Conservation (phyloP, 2,113 vertebrate species). For the Oreochromis tanganicae region DNA sequence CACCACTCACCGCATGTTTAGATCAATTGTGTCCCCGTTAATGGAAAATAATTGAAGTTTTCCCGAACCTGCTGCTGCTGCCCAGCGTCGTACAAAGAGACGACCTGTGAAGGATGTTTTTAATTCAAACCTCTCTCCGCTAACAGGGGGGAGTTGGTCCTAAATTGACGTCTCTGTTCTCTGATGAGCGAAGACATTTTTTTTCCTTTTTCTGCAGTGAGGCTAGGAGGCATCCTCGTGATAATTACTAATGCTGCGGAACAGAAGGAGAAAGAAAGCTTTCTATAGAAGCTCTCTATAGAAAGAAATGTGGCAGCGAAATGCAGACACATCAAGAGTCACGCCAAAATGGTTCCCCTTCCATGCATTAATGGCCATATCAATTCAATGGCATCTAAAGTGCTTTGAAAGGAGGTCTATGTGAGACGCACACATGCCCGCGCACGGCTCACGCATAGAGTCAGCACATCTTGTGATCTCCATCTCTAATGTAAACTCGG, state of each 20-base stretch:
- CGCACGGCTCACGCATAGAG: background rate
- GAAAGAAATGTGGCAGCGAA: constrained; percentile 16
- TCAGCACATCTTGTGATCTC: constrained; percentile 60
- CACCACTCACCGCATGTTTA: constrained; percentile 67
- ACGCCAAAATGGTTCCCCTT: constrained; percentile 44
- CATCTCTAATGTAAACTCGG: constrained; percentile 61
- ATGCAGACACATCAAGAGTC: constrained; percentile 59
- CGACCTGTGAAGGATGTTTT: constrained; percentile 66
- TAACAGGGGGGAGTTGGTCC: constrained; percentile 34
- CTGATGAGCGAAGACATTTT: constrained; percentile 7
- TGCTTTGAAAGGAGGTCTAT: constrained; percentile 54
- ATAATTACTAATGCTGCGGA: constrained; percentile 56
- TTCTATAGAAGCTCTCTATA: constrained; percentile 35
- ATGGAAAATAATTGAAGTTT: constrained; percentile 69
- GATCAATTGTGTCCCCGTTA: constrained; percentile 74
- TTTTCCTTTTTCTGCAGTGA: background rate
- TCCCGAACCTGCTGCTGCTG: constrained; percentile 28
- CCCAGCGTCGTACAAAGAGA: constrained; percentile 19
- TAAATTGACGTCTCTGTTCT: constrained; percentile 60
- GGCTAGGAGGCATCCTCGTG: constrained; percentile 40
- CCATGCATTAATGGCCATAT: constrained; percentile 57
- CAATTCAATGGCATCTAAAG: constrained; percentile 59
- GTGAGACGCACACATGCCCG: background rate
- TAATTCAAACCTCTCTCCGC: constrained; percentile 48
- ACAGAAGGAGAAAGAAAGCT: constrained; percentile 32